These are phyloP conservation scores for Laspeyria flexula DNA, from an alignment of 2,888 invertebrate genomes.

Conservation along the genomic window DNA sequence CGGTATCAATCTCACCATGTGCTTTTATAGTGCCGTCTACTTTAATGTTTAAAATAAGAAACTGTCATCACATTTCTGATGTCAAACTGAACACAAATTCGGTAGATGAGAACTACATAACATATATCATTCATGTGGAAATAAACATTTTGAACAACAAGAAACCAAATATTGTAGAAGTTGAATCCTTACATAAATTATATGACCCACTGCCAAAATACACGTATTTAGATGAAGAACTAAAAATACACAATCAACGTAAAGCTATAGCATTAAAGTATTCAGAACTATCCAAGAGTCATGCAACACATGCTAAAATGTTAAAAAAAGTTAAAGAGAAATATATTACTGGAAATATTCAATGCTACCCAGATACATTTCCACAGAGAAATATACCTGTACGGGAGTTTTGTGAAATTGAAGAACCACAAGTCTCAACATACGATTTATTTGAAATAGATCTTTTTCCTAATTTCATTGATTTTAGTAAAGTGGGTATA, in stretches of 20 bases:
- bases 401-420: conserved; percentile 57
- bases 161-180: conserved; percentile 37
- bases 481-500: conserved; percentile 71
- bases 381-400: conserved; percentile 26
- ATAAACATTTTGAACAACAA: conserved; percentile 58
- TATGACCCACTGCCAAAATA: conserved; percentile 58
- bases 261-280: conserved; percentile 52
- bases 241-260: conserved; percentile 21
- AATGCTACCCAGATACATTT: conserved; percentile 47
- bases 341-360: conserved; percentile 51
- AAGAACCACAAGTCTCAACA: conserved; percentile 43
- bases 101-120: conserved; percentile 55
- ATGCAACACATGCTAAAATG: conserved; percentile 48
- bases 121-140: conserved; percentile 57
- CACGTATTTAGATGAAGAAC: conserved; percentile 57
- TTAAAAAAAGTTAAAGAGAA: conserved; percentile 48
- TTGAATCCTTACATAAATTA: conserved; percentile 72
- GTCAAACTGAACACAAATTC: too few species aligned
- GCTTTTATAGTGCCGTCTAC: conserved; percentile 56
- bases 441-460: conserved; percentile 64
- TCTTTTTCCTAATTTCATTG: conserved; percentile 59
- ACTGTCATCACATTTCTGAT: conserved; percentile 63
- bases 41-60: conserved; percentile 65
- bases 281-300: conserved; percentile 28
- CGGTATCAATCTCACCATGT: conserved; percentile 64